Evolutionary conservation across 2,113 vertebrate genomes (phyloP).

Genomic region (Barbus barbus): DNA sequence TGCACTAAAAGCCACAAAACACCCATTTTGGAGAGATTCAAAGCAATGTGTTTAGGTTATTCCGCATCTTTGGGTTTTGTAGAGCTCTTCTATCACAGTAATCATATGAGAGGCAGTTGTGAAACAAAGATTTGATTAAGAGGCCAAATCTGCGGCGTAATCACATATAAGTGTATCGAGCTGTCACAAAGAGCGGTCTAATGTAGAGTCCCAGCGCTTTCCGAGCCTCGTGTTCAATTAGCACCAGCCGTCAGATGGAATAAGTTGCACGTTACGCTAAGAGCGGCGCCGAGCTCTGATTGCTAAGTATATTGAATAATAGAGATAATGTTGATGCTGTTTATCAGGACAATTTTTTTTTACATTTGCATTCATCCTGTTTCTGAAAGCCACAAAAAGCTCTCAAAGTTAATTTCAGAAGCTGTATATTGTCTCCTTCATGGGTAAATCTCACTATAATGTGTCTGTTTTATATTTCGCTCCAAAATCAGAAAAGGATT

Average conservation of each 20-base stretch:
- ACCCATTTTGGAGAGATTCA: background rate
- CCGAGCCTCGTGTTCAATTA: conserved; percentile 4
- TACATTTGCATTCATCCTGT: background rate
- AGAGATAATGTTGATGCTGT: background rate
- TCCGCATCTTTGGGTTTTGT: background rate
- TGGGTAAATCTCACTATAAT: background rate
- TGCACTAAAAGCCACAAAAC: background rate
- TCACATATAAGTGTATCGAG: conserved; percentile 15
- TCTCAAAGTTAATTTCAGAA: background rate
- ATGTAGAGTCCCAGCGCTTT: background rate
- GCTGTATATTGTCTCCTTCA: background rate
- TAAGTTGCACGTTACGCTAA: background rate
- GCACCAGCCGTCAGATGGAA: background rate
- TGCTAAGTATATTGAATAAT: background rate
- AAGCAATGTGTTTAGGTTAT: background rate
- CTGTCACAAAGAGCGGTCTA: background rate
- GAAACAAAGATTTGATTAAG: conserved; percentile 39
- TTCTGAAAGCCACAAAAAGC: background rate
- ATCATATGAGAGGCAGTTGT: conserved; percentile 4
- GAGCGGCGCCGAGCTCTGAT: background rate
- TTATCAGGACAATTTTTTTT: conserved; percentile 15
- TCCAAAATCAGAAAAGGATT: background rate
- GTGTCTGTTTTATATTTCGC: background rate
- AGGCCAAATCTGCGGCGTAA: conserved; percentile 1
- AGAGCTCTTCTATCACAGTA: background rate